phyloP scores from a whole-genome alignment of 1,140 invertebrate species.

The Drosophila busckii region DNA sequence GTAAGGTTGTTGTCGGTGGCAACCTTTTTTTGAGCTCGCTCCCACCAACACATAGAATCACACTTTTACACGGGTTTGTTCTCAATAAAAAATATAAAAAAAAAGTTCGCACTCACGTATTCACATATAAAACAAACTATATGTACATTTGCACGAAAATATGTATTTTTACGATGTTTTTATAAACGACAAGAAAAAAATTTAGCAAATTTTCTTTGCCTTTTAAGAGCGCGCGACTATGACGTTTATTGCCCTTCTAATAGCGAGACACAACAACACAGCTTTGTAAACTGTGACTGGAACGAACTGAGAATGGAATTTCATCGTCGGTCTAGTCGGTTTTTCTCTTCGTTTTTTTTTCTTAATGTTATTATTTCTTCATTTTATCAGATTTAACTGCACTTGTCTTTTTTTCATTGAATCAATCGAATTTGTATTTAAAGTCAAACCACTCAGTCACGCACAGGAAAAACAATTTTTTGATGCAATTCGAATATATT shows the following conservation, averaged over 20 bases:
- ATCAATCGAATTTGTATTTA: conserved; percentile 24
- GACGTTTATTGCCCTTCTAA: neutral
- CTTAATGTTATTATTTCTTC: too few relatives aligned
- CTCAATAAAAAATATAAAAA: conserved; percentile 31
- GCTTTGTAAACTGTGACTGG: neutral
- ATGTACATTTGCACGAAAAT: conserved; percentile 21
- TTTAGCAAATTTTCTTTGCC: conserved; percentile 36
- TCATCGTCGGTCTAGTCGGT: conserved; percentile 2
- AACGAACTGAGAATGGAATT: neutral
- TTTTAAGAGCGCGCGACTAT: conserved; percentile 19
- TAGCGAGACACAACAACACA: conserved; percentile 16
- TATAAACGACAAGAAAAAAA: conserved; percentile 40
- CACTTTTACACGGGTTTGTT: conserved; percentile 31
- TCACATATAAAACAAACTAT: conserved; percentile 37
- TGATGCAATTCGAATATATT: conserved; percentile 20
- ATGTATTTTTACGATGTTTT: conserved; percentile 41
- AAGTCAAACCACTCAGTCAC: conserved; percentile 21
- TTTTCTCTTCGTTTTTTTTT: neutral
- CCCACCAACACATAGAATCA: conserved; percentile 7
- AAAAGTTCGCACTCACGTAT: conserved; percentile 19
- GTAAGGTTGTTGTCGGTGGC: conserved; percentile 24
- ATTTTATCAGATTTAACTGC: too few relatives aligned
- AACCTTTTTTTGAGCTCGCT: conserved; percentile 14
- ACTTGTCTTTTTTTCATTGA: neutral
- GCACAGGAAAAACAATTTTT: conserved; percentile 26